phyloP scores from a whole-genome alignment of 2,888 invertebrate genomes.

The Tholera decimalis region DNA sequence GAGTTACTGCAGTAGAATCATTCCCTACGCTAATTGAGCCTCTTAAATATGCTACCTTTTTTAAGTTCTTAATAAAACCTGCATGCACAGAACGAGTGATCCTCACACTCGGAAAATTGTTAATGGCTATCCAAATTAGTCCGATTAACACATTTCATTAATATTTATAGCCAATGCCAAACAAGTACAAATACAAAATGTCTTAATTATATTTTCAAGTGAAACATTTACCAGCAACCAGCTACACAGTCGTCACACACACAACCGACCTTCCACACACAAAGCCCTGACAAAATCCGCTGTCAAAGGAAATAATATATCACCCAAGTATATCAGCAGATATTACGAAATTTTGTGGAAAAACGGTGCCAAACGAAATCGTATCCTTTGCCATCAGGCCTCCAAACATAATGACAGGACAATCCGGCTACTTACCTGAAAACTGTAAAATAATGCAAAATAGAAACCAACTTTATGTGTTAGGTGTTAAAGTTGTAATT shows the following conservation, averaged over 20 bases:
- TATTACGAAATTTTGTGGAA: slow-evolving; percentile 68
- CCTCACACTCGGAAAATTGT: too few species aligned
- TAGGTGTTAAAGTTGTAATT: slow-evolving; percentile 44
- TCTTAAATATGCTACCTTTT: neutral
- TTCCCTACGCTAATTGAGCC: neutral
- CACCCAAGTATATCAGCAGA: slow-evolving; percentile 44
- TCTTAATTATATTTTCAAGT: slow-evolving; percentile 32
- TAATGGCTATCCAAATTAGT: neutral
- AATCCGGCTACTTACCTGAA: slow-evolving; percentile 60
- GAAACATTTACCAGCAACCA: slow-evolving; percentile 7
- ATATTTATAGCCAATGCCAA: slow-evolving; percentile 9
- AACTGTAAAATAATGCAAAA: slow-evolving; percentile 3
- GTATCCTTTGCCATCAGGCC: slow-evolving; percentile 80
- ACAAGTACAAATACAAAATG: neutral
- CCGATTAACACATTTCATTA: neutral
- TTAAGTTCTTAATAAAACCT: too few species aligned
- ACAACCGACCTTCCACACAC: neutral
- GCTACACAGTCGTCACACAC: slow-evolving; percentile 2
- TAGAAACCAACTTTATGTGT: slow-evolving; percentile 26
- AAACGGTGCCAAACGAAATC: slow-evolving; percentile 82
- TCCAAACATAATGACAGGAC: slow-evolving; percentile 86
- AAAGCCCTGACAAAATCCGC: slow-evolving; percentile 58
- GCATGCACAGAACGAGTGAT: neutral
- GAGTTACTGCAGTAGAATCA: neutral
- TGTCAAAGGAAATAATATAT: slow-evolving; percentile 56